These are phyloP conservation scores for Streptopelia turtur DNA, from an alignment of 2,797 vertebrate species.

Conservation along the genomic window DNA sequence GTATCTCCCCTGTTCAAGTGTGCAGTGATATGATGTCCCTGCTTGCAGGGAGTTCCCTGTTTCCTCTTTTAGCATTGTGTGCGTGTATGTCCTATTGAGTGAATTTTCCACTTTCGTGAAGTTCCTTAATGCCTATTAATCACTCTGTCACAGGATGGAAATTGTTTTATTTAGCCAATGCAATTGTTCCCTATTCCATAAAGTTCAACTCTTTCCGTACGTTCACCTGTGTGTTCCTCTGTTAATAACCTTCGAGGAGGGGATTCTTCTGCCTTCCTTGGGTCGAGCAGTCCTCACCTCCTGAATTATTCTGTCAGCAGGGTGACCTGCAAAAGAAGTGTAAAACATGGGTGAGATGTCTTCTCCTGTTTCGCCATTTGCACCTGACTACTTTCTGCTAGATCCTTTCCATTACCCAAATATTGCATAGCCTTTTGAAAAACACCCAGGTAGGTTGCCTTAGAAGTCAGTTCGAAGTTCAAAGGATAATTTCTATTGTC, in stretches of 20 bases:
- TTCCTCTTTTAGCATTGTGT: not conserved
- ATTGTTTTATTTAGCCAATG: not conserved
- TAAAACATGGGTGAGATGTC: no score
- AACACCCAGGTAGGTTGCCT: no score
- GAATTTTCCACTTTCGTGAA: not conserved
- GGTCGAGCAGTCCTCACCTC: not conserved
- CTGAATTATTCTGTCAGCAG: not conserved
- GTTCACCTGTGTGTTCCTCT: not conserved
- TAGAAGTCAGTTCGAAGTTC: no score
- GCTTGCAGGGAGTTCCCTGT: not conserved
- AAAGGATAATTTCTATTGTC: no score
- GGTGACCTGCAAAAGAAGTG: not conserved
- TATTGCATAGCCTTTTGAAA: no score
- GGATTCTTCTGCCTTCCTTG: not conserved
- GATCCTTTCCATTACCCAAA: no score
- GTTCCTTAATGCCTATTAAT: not conserved
- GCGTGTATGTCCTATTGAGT: not conserved
- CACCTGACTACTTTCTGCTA: no score
- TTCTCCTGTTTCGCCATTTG: no score
- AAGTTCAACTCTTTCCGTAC: not conserved
- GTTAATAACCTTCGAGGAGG: not conserved
- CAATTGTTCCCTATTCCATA: not conserved
- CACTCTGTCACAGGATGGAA: not conserved
- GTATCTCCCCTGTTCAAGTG: not conserved
- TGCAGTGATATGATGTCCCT: not conserved